phyloP scores from a whole-genome alignment of 2,113 vertebrate species.

The Porphyrio hochstetteri region DNA sequence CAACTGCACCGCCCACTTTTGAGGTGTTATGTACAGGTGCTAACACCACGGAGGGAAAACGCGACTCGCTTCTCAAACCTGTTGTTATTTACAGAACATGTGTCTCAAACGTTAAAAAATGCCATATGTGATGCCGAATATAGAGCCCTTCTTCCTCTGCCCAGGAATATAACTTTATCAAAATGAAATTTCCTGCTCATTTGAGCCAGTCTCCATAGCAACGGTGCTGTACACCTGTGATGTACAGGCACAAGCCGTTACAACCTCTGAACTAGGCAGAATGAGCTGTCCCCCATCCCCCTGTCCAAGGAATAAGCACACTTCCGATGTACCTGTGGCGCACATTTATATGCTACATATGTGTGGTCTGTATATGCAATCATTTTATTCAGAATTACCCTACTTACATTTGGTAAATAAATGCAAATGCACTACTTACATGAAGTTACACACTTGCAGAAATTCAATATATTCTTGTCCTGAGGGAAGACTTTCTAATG shows the following conservation, averaged over 20 bases:
- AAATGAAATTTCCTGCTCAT: slow-evolving; percentile 39
- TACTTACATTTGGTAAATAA: slow-evolving; percentile 5
- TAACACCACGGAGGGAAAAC: not conserved
- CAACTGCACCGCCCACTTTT: not conserved
- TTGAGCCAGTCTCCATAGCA: slow-evolving; percentile 47
- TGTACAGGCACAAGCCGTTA: not conserved
- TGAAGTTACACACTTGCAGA: not conserved
- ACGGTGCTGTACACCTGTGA: slow-evolving; percentile 17
- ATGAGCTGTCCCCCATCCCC: not conserved
- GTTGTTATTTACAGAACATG: not conserved
- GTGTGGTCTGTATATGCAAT: not conserved
- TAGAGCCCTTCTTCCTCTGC: slow-evolving; percentile 6
- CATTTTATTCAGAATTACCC: not conserved
- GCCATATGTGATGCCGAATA: slow-evolving; percentile 25
- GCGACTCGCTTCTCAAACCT: not conserved
- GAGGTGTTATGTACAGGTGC: not conserved
- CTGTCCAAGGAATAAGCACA: not conserved
- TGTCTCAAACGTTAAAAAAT: not conserved
- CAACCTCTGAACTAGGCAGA: slow-evolving; percentile 18
- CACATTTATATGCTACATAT: rapidly evolving
- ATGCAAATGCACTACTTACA: slow-evolving; percentile 6
- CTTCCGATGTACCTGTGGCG: not conserved
- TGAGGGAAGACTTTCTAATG: slow-evolving; percentile 34
- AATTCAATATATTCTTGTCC: slow-evolving; percentile 36
- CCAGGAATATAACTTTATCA: slow-evolving; percentile 58